Conservation (phyloP, 2,888 invertebrate species). For the Sminthurides aquaticus region DNA sequence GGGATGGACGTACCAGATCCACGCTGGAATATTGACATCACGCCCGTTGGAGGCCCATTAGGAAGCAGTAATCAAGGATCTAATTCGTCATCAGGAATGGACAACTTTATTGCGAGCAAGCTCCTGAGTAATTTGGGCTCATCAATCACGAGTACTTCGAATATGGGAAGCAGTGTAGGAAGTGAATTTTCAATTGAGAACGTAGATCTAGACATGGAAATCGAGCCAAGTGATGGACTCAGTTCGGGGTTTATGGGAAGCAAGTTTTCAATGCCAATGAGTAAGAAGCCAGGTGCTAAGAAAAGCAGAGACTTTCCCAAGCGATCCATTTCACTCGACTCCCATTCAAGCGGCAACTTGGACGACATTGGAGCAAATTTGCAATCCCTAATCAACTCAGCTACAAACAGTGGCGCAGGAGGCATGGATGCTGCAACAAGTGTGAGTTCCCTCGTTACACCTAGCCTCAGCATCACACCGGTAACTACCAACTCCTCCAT, state of each 20-base stretch:
- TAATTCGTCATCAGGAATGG: slow-evolving; percentile 7
- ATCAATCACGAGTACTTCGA: neutral
- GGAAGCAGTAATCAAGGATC: neutral
- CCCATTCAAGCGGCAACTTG: slow-evolving; percentile 13
- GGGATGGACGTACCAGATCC: slow-evolving; percentile 35
- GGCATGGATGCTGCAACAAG: slow-evolving; percentile 4
- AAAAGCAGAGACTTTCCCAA: slow-evolving; percentile 21
- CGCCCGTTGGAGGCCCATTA: slow-evolving; percentile 28
- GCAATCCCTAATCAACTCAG: slow-evolving; percentile 18
- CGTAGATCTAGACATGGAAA: slow-evolving; percentile 24
- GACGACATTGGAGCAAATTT: slow-evolving; percentile 18
- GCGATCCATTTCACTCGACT: slow-evolving; percentile 28
- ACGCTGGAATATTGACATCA: slow-evolving; percentile 42
- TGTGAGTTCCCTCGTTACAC: slow-evolving; percentile 49
- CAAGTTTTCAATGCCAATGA: slow-evolving; percentile 17
- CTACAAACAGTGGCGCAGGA: slow-evolving; percentile 1
- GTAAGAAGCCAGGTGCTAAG: neutral
- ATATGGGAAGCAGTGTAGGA: neutral
- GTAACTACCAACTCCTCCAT: slow-evolving; percentile 48
- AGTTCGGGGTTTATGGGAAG: neutral
- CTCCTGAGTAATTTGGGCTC: slow-evolving; percentile 14
- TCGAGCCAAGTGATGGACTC: slow-evolving; percentile 11
- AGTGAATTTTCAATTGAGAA: slow-evolving; percentile 17
- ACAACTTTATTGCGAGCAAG: slow-evolving; percentile 27
- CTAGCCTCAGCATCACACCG: slow-evolving; percentile 60